A percentile compares a stretch with the other conserved stretches of the same genome.
phyloP scores from a whole-genome alignment of 1,140 invertebrate genomes.

The Laupala kohalensis region DNA sequence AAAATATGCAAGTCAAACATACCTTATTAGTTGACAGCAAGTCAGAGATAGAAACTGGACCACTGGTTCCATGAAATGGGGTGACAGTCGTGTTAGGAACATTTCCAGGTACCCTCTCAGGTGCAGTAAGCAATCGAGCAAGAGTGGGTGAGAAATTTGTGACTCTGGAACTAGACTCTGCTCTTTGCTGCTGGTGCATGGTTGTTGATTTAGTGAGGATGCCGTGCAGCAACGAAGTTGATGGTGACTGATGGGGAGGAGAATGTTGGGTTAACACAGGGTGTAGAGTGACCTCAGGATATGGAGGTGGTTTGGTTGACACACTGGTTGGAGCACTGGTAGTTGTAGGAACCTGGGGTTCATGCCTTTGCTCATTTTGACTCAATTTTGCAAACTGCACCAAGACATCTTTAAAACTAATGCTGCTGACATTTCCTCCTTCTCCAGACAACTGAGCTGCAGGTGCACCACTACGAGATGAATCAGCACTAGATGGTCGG shows the following conservation, averaged over 20 bases:
- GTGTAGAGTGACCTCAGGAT: conserved; percentile 62
- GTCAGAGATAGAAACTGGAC: conserved; percentile 40
- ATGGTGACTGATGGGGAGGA: conserved; percentile 30
- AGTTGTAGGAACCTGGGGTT: neutral
- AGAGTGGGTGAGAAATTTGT: conserved; percentile 61
- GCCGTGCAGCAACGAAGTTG: conserved; percentile 55
- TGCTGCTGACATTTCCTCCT: conserved; percentile 8
- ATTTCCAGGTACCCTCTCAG: conserved; percentile 34
- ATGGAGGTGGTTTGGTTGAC: conserved; percentile 43
- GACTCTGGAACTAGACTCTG: conserved; percentile 21
- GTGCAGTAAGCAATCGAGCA: conserved; percentile 59
- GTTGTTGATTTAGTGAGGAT: conserved; percentile 47
- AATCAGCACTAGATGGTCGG: conserved; percentile 36
- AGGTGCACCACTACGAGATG: conserved; percentile 33
- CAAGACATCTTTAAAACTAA: conserved; percentile 61
- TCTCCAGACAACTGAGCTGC: conserved; percentile 21
- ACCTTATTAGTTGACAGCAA: conserved; percentile 49
- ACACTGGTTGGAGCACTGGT: conserved; percentile 21
- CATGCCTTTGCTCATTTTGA: conserved; percentile 17
- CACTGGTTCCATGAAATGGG: conserved; percentile 12
- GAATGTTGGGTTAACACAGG: conserved; percentile 40
- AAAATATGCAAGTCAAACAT: conserved; percentile 16
- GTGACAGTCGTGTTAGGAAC: conserved; percentile 16
- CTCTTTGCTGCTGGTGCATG: neutral
- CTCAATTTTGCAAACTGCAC: conserved; percentile 56